These are phyloP conservation scores for Ia io DNA, from an alignment of 2,113 vertebrate genomes.

Conservation along the genomic window DNA sequence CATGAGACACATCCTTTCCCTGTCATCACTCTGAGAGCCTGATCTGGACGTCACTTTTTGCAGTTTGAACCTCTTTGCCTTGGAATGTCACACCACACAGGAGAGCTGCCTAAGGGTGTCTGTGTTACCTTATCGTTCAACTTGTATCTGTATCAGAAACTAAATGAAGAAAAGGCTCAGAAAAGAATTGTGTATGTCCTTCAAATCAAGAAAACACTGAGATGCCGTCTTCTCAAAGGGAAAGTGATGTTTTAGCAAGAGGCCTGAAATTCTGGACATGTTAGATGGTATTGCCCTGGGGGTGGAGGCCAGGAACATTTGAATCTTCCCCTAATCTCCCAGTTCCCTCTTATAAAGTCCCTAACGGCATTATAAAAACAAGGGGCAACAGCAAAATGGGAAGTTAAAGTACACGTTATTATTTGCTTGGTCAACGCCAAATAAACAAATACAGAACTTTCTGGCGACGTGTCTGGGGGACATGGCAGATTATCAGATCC, in stretches of 20 bases:
- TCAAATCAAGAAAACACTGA: neutral
- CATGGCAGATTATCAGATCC: conserved; percentile 53
- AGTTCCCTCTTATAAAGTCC: neutral
- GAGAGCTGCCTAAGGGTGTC: neutral
- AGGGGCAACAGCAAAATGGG: neutral
- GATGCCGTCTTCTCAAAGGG: neutral
- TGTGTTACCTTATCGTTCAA: neutral
- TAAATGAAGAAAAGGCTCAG: neutral
- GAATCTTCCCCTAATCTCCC: neutral
- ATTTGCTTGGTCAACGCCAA: conserved; percentile 30
- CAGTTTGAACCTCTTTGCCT: neutral
- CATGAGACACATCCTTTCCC: neutral
- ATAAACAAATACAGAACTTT: conserved; percentile 60
- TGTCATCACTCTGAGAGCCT: neutral
- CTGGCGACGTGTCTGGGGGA: conserved; percentile 36
- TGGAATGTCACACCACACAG: neutral
- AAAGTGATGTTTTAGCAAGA: neutral
- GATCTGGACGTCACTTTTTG: neutral
- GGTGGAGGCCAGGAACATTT: neutral
- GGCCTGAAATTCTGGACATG: neutral
- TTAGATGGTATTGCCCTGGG: neutral
- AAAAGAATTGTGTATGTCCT: neutral
- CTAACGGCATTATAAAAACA: conserved; percentile 35
- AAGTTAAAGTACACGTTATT: conserved; percentile 44
- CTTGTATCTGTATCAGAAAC: neutral